phyloP scores from a whole-genome alignment of 2,888 invertebrate species.

The Lasius fuliginosus region DNA sequence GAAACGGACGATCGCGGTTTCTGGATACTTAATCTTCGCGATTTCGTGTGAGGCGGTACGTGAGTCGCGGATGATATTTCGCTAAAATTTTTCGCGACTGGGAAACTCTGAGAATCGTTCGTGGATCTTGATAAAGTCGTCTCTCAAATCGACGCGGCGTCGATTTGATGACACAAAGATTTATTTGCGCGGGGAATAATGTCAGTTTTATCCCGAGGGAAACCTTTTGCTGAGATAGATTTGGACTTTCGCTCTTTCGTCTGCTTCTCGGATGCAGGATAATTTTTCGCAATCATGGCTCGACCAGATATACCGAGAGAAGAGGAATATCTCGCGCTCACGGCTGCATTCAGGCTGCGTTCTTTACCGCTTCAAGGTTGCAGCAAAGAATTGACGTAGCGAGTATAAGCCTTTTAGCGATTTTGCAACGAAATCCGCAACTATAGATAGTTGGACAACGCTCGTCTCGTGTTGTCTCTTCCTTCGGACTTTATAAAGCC shows the following conservation, averaged over 20 bases:
- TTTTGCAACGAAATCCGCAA: conserved; percentile 69
- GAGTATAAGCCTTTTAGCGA: conserved; percentile 62
- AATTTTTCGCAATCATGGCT: neutral
- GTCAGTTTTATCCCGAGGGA: conserved; percentile 19
- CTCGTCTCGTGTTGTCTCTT: neutral
- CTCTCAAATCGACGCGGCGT: conserved; percentile 5
- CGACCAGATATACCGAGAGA: neutral
- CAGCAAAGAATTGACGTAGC: conserved; percentile 60
- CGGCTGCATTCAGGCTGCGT: conserved; percentile 48
- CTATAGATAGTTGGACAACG: conserved; percentile 59
- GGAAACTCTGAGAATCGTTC: neutral
- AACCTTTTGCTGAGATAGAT: neutral
- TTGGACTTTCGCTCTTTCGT: neutral
- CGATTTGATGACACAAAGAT: conserved; percentile 26
- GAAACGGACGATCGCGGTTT: neutral
- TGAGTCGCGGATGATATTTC: conserved; percentile 10
- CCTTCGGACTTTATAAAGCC: conserved; percentile 9
- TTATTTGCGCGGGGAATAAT: conserved; percentile 14
- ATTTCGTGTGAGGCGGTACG: neutral
- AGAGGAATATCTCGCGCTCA: conserved; percentile 62
- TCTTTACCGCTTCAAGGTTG: conserved; percentile 64
- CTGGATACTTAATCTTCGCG: conserved; percentile 3
- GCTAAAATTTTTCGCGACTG: conserved; percentile 19
- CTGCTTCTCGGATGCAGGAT: neutral
- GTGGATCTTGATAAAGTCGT: conserved; percentile 35